Conservation (phyloP, 2,888 invertebrate genomes). For the Drosophila borborema region DNA sequence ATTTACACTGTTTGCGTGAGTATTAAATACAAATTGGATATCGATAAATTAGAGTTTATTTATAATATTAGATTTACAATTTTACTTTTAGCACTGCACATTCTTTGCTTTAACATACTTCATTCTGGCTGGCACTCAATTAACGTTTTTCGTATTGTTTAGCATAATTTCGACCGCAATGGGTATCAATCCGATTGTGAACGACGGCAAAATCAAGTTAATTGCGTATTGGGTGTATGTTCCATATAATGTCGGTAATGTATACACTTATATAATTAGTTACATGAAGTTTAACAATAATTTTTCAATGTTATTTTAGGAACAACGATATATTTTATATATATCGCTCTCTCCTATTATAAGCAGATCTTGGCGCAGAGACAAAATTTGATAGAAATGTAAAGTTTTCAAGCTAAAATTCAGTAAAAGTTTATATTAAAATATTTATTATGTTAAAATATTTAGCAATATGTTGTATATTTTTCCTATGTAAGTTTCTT, state of each 20-base stretch:
- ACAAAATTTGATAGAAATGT: neutral
- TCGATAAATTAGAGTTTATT: neutral
- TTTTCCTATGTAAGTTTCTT: slow-evolving; percentile 10
- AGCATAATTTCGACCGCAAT: neutral
- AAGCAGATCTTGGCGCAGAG: neutral
- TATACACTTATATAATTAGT: neutral
- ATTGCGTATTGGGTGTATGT: neutral
- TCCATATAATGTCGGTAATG: neutral
- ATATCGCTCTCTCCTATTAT: neutral
- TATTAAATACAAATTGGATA: neutral
- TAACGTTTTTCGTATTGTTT: neutral
- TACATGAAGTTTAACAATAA: neutral
- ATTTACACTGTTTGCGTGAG: neutral
- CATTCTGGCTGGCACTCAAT: neutral
- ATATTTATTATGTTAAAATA: neutral
- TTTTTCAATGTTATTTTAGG: neutral
- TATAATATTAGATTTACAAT: neutral
- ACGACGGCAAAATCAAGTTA: neutral
- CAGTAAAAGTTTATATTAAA: neutral
- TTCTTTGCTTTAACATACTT: neutral
- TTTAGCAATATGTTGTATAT: neutral
- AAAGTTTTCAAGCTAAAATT: neutral
- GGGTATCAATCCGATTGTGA: neutral
- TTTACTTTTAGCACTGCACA: neutral
- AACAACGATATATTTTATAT: neutral